phyloP scores from a whole-genome alignment of 2,888 invertebrate genomes.

The Campaea margaritaria region DNA sequence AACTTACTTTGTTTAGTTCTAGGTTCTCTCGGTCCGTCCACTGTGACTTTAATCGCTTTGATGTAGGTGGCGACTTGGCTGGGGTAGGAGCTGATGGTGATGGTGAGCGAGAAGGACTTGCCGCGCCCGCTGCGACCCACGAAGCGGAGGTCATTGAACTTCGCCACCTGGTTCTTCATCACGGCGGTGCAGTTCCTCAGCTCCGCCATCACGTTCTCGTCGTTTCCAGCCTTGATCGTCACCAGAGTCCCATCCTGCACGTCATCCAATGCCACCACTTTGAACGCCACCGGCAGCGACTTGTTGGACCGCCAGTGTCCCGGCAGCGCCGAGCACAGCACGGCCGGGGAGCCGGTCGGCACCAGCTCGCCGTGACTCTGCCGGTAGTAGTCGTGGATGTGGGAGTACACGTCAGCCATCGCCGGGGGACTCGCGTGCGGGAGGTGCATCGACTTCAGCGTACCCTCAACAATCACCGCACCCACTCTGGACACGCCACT shows the following conservation, averaged over 20 bases:
- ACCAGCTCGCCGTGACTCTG: conserved; percentile 97
- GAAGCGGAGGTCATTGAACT: conserved; percentile 99
- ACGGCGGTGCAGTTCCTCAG: conserved; percentile 96
- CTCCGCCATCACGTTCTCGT: conserved; percentile 98
- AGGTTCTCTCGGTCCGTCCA: conserved; percentile 99
- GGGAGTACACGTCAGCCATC: conserved; percentile 90
- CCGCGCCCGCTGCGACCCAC: conserved; percentile 99
- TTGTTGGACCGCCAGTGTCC: conserved; percentile 99
- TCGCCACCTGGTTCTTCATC: conserved; percentile 99
- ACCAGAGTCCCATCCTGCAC: conserved; percentile 97
- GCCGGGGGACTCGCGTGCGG: conserved; percentile 86
- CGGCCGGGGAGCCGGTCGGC: conserved; percentile 97
- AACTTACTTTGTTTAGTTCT: conserved; percentile 98
- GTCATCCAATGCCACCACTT: conserved; percentile 97
- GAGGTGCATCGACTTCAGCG: conserved; percentile 87
- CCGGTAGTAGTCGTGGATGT: conserved; percentile 91
- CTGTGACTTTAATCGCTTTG: conserved; percentile 99
- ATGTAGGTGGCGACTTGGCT: conserved; percentile 96
- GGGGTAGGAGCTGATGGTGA: conserved; percentile 92
- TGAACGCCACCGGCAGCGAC: conserved; percentile 97
- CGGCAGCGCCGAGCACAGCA: conserved; percentile 97
- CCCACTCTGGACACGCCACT: conserved; percentile 73
- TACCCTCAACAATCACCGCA: conserved; percentile 66
- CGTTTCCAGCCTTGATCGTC: conserved; percentile 97
- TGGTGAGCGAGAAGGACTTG: conserved; percentile 97